Evolutionary conservation across 2,888 invertebrate genomes (phyloP).

Genomic region (Holacanthella duospinosa): DNA sequence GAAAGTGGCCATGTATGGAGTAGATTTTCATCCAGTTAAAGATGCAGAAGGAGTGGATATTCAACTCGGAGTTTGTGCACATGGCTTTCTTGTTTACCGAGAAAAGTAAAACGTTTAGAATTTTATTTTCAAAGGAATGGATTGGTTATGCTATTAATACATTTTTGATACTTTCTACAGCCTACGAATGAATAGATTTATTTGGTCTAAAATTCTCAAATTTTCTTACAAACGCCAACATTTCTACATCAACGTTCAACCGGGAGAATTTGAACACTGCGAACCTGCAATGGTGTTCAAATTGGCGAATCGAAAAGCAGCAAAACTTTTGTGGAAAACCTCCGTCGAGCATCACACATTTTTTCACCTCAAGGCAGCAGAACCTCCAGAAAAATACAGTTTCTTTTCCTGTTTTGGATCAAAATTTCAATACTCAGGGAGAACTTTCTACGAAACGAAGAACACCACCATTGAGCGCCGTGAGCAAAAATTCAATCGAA

Average conservation of each 20-base stretch:
- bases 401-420: conserved; percentile 81
- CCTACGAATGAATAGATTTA: conserved; percentile 90
- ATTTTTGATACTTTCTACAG: too few relatives aligned
- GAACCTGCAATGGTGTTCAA: conserved; percentile 96
- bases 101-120: conserved; percentile 57
- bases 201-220: conserved; percentile 98
- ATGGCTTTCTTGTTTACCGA: conserved; percentile 85
- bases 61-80: conserved; percentile 94
- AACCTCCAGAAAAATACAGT: conserved; percentile 64
- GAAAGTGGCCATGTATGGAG: conserved; percentile 98
- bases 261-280: conserved; percentile 95
- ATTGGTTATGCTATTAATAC: conserved; percentile 42
- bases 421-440: conserved; percentile 88
- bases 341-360: conserved; percentile 99
- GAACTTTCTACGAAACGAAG: conserved; percentile 92
- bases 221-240: conserved; percentile 96
- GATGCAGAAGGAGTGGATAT: conserved; percentile 94
- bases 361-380: conserved; percentile 89
- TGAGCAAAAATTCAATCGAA: conserved; percentile 74
- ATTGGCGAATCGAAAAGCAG: conserved; percentile 83
- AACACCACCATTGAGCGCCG: conserved; percentile 74
- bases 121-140: conserved; percentile 88
- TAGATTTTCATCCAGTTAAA: conserved; percentile 92
- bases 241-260: conserved; percentile 95
- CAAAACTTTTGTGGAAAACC: conserved; percentile 96